Evolutionary conservation across 2,113 vertebrate genomes (phyloP).

Genomic region (Alethe diademata): DNA sequence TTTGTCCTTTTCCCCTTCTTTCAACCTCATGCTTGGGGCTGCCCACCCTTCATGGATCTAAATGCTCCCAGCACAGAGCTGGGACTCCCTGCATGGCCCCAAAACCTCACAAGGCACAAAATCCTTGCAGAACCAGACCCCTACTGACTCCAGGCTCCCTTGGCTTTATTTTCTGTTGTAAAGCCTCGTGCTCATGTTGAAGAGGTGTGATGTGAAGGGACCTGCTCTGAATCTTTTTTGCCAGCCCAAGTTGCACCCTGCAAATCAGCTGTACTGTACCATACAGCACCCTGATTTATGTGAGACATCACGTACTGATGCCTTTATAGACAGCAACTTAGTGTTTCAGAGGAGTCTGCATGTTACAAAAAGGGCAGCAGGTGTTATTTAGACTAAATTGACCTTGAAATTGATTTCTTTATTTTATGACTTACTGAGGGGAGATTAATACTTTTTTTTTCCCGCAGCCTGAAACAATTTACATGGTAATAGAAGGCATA

Average conservation of each 20-base stretch:
- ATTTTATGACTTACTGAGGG: slow-evolving; percentile 81
- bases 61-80: rapidly evolving
- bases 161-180: not conserved
- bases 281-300: not conserved
- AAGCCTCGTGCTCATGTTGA: not conserved
- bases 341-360: slow-evolving; percentile 47
- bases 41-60: not conserved
- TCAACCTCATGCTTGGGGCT: not conserved
- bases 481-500: slow-evolving; percentile 79
- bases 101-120: rapidly evolving
- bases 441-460: slow-evolving; percentile 77
- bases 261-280: not conserved
- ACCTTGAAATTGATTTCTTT: slow-evolving; percentile 89
- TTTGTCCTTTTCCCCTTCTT: rapidly evolving
- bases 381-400: slow-evolving; percentile 84
- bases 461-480: slow-evolving; percentile 78
- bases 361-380: slow-evolving; percentile 75
- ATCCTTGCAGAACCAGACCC: not conserved
- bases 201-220: not conserved
- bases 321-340: slow-evolving; percentile 44
- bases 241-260: not conserved
- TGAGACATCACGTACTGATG: slow-evolving; percentile 7
- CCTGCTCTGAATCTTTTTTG: not conserved
- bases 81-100: not conserved
- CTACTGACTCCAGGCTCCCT: not conserved